A percentile compares a stretch with the other conserved stretches of the same genome.
phyloP scores from a whole-genome alignment of 1,140 invertebrate genomes.

The Ganaspis sp. region DNA sequence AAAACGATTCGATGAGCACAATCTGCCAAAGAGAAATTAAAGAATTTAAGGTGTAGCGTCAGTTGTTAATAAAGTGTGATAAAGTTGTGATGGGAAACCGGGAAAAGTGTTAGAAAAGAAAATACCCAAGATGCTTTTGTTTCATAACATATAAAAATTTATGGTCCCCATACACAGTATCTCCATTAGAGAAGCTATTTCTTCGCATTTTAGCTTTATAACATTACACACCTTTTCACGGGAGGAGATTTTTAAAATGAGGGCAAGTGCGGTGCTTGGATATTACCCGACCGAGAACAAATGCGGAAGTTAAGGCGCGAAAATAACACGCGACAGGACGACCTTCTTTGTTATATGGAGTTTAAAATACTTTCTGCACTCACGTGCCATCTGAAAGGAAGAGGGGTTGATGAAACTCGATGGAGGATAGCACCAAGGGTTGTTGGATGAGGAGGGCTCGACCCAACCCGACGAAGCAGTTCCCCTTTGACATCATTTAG shows the following conservation, averaged over 20 bases:
- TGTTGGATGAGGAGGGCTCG: constrained; percentile 52
- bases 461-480: constrained; percentile 56
- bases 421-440: constrained; percentile 44
- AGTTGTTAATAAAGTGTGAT: not conserved
- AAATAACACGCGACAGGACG: constrained; percentile 1
- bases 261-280: constrained; percentile 2
- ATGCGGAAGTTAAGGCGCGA: constrained; percentile 20
- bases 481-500: constrained; percentile 73
- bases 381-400: constrained; percentile 3
- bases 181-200: constrained; percentile 65
- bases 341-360: not conserved
- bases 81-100: not conserved
- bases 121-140: not conserved
- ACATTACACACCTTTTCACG: constrained; percentile 46
- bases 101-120: not conserved
- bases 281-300: constrained; percentile 37
- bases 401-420: constrained; percentile 6
- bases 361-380: constrained; percentile 31
- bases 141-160: constrained; percentile 64
- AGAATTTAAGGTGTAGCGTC: not conserved
- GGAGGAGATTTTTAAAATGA: constrained; percentile 41
- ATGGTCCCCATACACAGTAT: constrained; percentile 63
- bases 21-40: no score
- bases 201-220: constrained; percentile 46
- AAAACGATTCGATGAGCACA: no score